Base-by-base conservation (phyloP, 1,140 invertebrate genomes). In the Drosophila bifasciata region DNA sequence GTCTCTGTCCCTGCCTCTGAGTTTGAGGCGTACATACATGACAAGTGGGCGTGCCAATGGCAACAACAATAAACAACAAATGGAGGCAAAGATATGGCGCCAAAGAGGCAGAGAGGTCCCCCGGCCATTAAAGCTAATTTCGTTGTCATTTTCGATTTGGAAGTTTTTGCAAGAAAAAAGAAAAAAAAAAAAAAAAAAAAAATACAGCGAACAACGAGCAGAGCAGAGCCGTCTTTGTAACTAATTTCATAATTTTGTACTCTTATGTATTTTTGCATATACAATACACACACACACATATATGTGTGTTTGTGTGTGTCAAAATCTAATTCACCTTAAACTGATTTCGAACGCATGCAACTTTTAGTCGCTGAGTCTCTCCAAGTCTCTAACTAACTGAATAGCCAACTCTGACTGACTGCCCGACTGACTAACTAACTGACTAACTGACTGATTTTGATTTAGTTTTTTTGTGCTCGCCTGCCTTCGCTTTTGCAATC, bases 321-420 rank as follows among this genome's bases (percentile, higher is more conserved):
- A 84, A 89, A 89, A 89, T 89, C 85, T 89, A 89, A 89, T 89
- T 89, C 85, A 85, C 85, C 85, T 89, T 89, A 89, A 89, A 89
- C 85, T 85, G 79, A 89, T 85, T 89, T 89, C 58, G 49, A 89
- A 63, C 76, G 74, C 77, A 85, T 89, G 85, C 85, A 89, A 89
- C 76, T 71, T 77, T 77, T 73, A 67, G 76, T 21, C 19, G 3
- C 19, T 73, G 80, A 74, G 80, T 66, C 63, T 74, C 48, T 67
- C 40, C 5, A 9, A 53, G 59, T 49, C 68, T 13, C 32, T 36
- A 11, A 13, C 32, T 36, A 36, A 13, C 11, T 13, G 32, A 28
- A 28, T 9, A 28, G 28, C 28, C 25, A 25, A 25, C 28, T 32
- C 28, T 32, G 28, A 9, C 28, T 32, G 70, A 64, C 67, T 41